Conservation (phyloP, 2,888 invertebrate genomes). For the Dicyrtoma fusca region DNA sequence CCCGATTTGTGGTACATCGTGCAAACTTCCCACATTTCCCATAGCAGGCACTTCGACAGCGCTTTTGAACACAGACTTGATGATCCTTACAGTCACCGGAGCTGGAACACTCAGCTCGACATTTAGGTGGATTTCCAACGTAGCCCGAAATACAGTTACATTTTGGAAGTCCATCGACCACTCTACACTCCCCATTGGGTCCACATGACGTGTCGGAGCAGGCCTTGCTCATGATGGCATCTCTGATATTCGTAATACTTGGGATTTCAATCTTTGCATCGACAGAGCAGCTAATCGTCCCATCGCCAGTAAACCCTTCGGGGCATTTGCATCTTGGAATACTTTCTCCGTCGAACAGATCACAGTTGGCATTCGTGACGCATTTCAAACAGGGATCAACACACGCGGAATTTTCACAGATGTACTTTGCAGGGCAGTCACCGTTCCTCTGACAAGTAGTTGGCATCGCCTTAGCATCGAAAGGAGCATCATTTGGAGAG, state of each 20-base stretch:
- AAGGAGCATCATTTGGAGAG: background rate
- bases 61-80: constrained; percentile 57
- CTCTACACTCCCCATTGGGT: constrained; percentile 47
- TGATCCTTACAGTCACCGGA: constrained; percentile 57
- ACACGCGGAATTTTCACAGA: constrained; percentile 16
- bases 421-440: constrained; percentile 34
- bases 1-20: constrained; percentile 39
- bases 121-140: constrained; percentile 51
- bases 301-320: constrained; percentile 31
- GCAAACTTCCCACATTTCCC: constrained; percentile 53
- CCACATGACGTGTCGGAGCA: constrained; percentile 47
- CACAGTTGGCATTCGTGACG: constrained; percentile 26
- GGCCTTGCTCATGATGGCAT: background rate
- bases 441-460: constrained; percentile 8
- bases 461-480: background rate
- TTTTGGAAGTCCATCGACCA: constrained; percentile 40
- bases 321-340: constrained; percentile 28
- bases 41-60: constrained; percentile 58
- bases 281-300: constrained; percentile 6
- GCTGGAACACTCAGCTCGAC: constrained; percentile 56
- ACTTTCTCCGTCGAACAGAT: constrained; percentile 23
- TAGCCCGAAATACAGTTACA: constrained; percentile 49
- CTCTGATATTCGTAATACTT: background rate
- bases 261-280: constrained; percentile 15
- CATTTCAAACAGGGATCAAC: constrained; percentile 30